Evolutionary conservation across 2,797 vertebrate genomes (phyloP).

Genomic region (Phoxinus dragarum): DNA sequence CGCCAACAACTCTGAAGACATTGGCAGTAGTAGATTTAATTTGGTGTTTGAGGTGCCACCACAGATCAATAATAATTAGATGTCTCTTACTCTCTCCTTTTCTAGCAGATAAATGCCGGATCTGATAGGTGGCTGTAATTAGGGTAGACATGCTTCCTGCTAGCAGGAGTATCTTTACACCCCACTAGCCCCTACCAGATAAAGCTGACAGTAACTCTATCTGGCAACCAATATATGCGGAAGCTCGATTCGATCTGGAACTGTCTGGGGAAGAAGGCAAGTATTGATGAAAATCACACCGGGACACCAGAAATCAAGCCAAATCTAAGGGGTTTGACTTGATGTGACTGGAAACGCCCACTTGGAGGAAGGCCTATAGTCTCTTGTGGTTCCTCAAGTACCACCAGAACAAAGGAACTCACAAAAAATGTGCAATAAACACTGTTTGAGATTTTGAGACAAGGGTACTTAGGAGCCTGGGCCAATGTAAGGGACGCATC

Average conservation of each 20-base stretch:
- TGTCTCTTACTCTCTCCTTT: conserved; percentile 28
- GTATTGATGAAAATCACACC: conserved; percentile 23
- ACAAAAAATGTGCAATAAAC: background rate
- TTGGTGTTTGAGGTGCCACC: conserved; percentile 48
- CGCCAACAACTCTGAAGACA: conserved; percentile 29
- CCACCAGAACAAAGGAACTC: background rate
- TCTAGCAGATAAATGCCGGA: conserved; percentile 24
- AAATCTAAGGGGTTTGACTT: background rate
- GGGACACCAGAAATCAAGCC: background rate
- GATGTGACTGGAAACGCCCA: background rate
- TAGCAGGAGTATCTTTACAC: conserved; percentile 16
- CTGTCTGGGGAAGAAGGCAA: background rate
- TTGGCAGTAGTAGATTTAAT: conserved; percentile 35
- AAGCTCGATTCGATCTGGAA: background rate
- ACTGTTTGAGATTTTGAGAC: conserved; percentile 2
- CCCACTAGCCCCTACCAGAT: background rate
- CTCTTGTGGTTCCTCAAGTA: background rate
- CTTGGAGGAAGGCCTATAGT: background rate
- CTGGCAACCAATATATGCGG: conserved; percentile 26
- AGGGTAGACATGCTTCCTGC: conserved; percentile 15
- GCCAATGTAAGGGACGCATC: background rate
- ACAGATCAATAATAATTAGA: conserved; percentile 58
- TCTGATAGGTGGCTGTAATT: conserved; percentile 17
- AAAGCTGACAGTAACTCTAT: conserved; percentile 5
- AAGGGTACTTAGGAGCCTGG: background rate